Evolutionary conservation across 2,113 vertebrate species (phyloP).

Genomic region (Chascanopsetta lugubris): DNA sequence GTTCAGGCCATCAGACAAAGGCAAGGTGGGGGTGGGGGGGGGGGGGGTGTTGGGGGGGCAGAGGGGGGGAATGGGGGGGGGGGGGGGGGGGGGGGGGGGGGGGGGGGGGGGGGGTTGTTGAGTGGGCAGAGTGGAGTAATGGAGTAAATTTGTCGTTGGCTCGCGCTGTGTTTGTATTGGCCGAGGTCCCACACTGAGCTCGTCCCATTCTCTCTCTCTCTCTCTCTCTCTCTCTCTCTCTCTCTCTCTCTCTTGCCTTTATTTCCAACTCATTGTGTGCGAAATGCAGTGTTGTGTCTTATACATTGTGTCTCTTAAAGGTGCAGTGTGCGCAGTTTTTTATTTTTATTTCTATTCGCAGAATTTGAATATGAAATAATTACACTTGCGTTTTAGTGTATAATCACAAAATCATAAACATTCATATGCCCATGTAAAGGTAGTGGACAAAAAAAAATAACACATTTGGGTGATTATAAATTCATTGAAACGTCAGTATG

Average conservation of each 20-base stretch:
- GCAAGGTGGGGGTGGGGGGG: too few relatives aligned
- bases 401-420: too few relatives aligned
- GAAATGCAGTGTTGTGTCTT: too few relatives aligned
- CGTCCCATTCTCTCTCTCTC: conserved; percentile 44
- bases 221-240: not conserved
- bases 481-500: too few relatives aligned
- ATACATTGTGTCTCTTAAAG: conserved; percentile 15
- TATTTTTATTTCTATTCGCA: too few relatives aligned
- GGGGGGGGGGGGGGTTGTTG: conserved; percentile 63
- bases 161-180: conserved; percentile 58
- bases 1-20: conserved; percentile 58
- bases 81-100: conserved; percentile 44
- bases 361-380: too few relatives aligned
- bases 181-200: conserved; percentile 41
- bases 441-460: too few relatives aligned
- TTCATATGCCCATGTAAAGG: too few relatives aligned
- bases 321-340: conserved; percentile 2
- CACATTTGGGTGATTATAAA: too few relatives aligned
- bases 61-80: conserved; percentile 61
- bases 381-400: too few relatives aligned
- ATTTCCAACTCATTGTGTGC: too few relatives aligned
- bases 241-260: not conserved
- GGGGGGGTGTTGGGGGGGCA: conserved; percentile 42
- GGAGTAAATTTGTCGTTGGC: conserved; percentile 68
- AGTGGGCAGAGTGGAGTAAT: conserved; percentile 48